Conservation (phyloP, 2,113 vertebrate genomes). For the Chunga burmeisteri region DNA sequence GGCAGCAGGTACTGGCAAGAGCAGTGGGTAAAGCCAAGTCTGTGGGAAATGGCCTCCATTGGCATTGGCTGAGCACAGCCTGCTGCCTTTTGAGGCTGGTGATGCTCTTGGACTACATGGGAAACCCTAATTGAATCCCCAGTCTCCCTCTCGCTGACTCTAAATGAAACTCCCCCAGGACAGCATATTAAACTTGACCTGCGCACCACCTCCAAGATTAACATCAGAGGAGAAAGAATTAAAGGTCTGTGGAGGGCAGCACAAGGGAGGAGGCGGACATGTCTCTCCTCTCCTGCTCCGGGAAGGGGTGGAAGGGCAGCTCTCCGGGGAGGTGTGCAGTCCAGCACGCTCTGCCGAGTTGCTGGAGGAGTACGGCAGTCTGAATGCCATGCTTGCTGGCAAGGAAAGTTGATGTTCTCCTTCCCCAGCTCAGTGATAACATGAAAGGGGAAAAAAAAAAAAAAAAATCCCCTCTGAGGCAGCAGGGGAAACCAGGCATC, state of each 20-base stretch:
- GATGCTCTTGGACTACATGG: background rate
- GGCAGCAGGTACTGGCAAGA: background rate
- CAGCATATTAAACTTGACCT: conserved; percentile 46
- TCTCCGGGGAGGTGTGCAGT: background rate
- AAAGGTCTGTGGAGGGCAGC: conserved; percentile 38
- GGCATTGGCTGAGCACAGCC: background rate
- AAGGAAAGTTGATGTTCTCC: background rate
- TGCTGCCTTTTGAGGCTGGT: background rate
- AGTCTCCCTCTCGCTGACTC: background rate
- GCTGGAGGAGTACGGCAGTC: background rate
- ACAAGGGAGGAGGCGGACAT: background rate
- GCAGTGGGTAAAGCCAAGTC: background rate
- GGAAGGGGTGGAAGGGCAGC: conserved; percentile 4
- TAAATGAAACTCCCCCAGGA: conserved; percentile 40
- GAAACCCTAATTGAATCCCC: background rate
- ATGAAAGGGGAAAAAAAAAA: background rate
- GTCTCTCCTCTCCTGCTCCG: background rate
- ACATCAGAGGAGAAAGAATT: conserved; percentile 42
- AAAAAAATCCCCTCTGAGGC: background rate
- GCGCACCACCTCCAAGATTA: conserved; percentile 41
- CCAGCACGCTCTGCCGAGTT: background rate
- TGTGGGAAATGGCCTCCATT: background rate
- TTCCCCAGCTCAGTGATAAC: background rate
- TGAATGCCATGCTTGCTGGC: rapidly evolving
- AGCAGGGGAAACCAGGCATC: background rate